These are phyloP conservation scores for Mobula birostris DNA, from an alignment of 2,113 vertebrate species.

Conservation along the genomic window DNA sequence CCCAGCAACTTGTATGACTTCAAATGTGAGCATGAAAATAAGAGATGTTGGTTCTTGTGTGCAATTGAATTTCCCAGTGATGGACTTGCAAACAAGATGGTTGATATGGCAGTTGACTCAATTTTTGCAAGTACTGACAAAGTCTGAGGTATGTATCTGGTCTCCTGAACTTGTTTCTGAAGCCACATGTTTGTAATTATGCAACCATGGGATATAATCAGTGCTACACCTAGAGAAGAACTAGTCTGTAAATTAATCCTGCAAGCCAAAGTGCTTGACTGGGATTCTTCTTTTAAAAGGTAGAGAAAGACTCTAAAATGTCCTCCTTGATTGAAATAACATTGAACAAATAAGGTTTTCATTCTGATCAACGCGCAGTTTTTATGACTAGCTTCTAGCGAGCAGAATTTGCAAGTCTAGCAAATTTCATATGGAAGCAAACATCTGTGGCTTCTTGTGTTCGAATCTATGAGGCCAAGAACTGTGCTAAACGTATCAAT, in stretches of 20 bases:
- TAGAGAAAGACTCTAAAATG: neutral
- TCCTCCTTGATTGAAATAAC: neutral
- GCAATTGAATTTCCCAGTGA: too few relatives aligned
- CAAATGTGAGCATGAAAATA: too few relatives aligned
- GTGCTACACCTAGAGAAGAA: neutral
- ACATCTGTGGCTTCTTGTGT: neutral
- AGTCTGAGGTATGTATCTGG: too few relatives aligned
- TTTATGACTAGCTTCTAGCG: neutral
- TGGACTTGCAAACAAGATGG: too few relatives aligned
- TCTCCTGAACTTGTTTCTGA: too few relatives aligned
- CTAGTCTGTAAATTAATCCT: neutral
- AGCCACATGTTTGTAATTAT: too few relatives aligned
- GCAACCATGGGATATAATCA: neutral
- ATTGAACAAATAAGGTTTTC: neutral
- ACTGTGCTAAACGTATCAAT: neutral
- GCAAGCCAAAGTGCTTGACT: neutral
- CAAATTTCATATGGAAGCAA: neutral
- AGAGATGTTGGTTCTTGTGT: too few relatives aligned
- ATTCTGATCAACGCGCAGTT: neutral
- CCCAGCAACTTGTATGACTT: too few relatives aligned
- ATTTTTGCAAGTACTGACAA: too few relatives aligned
- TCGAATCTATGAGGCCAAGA: neutral
- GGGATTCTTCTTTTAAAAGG: neutral
- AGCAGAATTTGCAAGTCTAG: neutral
- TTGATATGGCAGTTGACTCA: too few relatives aligned